Conservation (phyloP, 2,797 vertebrate species). For the Melopsittacus undulatus region DNA sequence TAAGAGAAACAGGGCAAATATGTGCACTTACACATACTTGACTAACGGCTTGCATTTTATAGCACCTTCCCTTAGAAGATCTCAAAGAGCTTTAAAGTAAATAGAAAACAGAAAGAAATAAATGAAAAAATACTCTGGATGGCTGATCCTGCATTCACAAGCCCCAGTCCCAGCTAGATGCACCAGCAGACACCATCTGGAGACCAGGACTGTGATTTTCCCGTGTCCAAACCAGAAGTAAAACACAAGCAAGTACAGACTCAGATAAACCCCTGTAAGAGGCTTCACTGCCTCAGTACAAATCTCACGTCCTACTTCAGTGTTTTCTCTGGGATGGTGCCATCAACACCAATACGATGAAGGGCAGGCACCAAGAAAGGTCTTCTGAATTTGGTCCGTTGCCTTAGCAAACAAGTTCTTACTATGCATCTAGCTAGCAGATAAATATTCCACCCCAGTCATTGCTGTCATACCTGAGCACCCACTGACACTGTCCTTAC, state of each 20-base stretch:
- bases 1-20: slow-evolving; percentile 14
- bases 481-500: background rate
- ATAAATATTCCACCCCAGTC: slow-evolving; percentile 22
- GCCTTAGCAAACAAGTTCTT: background rate
- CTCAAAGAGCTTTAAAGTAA: background rate
- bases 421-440: background rate
- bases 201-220: background rate
- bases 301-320: background rate
- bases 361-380: background rate
- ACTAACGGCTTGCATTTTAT: background rate
- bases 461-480: slow-evolving; percentile 28
- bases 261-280: background rate
- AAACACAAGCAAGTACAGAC: background rate
- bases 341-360: background rate
- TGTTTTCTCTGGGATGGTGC: background rate
- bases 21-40: background rate
- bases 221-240: background rate
- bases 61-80: background rate
- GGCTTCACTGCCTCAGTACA: background rate
- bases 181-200: background rate
- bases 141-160: background rate
- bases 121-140: background rate
- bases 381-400: background rate
- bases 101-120: background rate
- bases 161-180: background rate